Evolutionary conservation across 2,888 invertebrate species (phyloP).

Genomic region (Serrognathus titanus): DNA sequence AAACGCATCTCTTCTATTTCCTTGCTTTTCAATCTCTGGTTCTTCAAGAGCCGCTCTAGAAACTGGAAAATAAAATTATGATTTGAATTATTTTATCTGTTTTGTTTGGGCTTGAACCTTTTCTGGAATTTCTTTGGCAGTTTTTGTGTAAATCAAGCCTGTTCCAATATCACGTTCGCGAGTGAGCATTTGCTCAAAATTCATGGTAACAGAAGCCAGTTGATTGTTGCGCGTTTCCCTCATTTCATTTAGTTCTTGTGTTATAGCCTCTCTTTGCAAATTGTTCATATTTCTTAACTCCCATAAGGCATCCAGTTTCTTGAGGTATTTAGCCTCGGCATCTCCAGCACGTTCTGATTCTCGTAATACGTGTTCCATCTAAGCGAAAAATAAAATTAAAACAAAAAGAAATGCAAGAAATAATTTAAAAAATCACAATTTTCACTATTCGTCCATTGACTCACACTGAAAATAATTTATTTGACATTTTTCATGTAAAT

Average conservation of each 20-base stretch:
- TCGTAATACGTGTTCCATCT: slow-evolving; percentile 41
- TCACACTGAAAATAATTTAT: background rate
- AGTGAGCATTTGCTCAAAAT: slow-evolving; percentile 31
- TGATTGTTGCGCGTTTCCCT: slow-evolving; percentile 28
- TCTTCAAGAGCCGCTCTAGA: slow-evolving; percentile 34
- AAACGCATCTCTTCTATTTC: slow-evolving; percentile 38
- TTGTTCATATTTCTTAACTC: slow-evolving; percentile 19
- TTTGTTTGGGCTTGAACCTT: slow-evolving; percentile 25
- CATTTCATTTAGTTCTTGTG: slow-evolving; percentile 30
- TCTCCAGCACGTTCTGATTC: slow-evolving; percentile 34
- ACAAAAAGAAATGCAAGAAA: background rate
- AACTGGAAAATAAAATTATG: slow-evolving; percentile 13
- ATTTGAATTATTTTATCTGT: background rate
- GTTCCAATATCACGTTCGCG: slow-evolving; percentile 39
- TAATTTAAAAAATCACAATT: too few species aligned
- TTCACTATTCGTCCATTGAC: too few species aligned
- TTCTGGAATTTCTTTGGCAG: slow-evolving; percentile 41
- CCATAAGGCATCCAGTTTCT: slow-evolving; percentile 30
- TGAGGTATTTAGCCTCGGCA: slow-evolving; percentile 35
- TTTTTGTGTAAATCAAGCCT: slow-evolving; percentile 42
- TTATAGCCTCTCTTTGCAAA: slow-evolving; percentile 26
- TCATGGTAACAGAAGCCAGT: slow-evolving; percentile 21
- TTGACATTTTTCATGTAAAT: too few species aligned
- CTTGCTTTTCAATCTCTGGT: slow-evolving; percentile 34
- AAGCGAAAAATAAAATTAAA: background rate